A percentile compares a stretch with the other conserved stretches of the same genome.
Evolutionary conservation across 2,888 invertebrate genomes (phyloP).

Genomic region (Metopia argyrocephala): DNA sequence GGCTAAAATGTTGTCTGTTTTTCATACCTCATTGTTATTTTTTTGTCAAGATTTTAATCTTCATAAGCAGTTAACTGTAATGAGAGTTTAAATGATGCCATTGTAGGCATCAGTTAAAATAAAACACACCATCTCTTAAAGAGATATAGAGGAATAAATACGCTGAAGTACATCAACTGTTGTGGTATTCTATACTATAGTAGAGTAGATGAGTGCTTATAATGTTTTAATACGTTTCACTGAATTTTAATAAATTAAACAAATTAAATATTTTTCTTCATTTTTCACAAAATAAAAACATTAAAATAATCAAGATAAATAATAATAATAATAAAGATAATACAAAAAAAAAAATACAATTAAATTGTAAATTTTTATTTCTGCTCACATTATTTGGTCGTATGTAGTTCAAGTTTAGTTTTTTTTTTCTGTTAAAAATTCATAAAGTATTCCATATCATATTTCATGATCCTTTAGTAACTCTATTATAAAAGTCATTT

Average conservation of each 20-base stretch:
- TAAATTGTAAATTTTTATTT: constrained; percentile 42
- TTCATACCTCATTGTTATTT: constrained; percentile 30
- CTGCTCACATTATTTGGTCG: too few species aligned
- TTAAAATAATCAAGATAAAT: constrained; percentile 56
- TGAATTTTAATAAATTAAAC: constrained; percentile 55
- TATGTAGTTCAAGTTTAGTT: constrained; percentile 41
- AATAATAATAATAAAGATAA: constrained; percentile 8
- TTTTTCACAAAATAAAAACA: constrained; percentile 40
- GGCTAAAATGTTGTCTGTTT: neutral
- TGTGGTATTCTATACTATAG: constrained; percentile 17
- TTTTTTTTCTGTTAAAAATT: neutral
- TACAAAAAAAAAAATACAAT: constrained; percentile 20
- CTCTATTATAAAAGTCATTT: too few species aligned
- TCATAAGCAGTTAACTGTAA: constrained; percentile 67
- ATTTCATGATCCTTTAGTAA: too few species aligned
- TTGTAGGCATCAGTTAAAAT: constrained; percentile 52
- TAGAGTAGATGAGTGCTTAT: neutral
- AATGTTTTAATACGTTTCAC: constrained; percentile 13
- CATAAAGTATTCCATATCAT: neutral
- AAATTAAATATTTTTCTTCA: constrained; percentile 32
- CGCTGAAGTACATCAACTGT: constrained; percentile 21
- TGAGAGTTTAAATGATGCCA: constrained; percentile 67
- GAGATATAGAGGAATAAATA: neutral
- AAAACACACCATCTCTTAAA: neutral
- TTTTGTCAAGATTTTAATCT: constrained; percentile 59